Evolutionary conservation across 1,140 invertebrate species (phyloP), one percentile per base, ranked within the genome.

Genomic region (Maniola jurtina): DNA sequence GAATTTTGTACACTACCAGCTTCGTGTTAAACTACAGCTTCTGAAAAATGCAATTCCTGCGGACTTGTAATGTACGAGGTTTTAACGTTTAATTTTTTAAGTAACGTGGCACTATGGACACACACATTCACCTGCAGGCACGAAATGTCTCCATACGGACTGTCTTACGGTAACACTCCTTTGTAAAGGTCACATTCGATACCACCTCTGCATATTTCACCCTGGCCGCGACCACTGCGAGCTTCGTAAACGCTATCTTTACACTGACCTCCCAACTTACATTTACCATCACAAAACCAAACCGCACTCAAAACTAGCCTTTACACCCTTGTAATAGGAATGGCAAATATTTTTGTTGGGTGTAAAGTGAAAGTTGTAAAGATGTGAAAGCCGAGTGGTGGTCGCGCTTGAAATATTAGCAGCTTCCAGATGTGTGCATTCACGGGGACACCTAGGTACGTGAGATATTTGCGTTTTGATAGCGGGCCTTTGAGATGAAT

Each of bases 191-290:
- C 83, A 71, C 76, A 79, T 83, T 85, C 86, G 83, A 86, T 86
- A 86, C 81, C 78, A 77, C 73, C 81, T 80, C 81, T 88, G 83
- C 86, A 88, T 88, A 88, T 88, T 88, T 88, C 84, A 88, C 77
- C 74, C 76, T 66, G 66, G 73, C 74, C 76, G 79, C 79, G 77
- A 81, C 79, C 83, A 74, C 81, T 79, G 76, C 83, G 67, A 73
- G 79, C 77, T 80, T 70, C 80, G 79, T 84, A 86, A 81, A 86
- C 77, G 85, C 83, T 88, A 88, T 88, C 85, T 86, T 77, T 81
- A 81, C 77, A 75, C 75, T 80, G 79, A 79, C 76, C 73, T 75
- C 69, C 79, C 72, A 82, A 75, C 63, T 70, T 79, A 68, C 40
- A 57, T 55, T 48, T 61, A 60, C 54, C 58, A 15, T n/a, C 52